Evolutionary conservation across 2,113 vertebrate genomes (phyloP).

Genomic region (Uria aalge): DNA sequence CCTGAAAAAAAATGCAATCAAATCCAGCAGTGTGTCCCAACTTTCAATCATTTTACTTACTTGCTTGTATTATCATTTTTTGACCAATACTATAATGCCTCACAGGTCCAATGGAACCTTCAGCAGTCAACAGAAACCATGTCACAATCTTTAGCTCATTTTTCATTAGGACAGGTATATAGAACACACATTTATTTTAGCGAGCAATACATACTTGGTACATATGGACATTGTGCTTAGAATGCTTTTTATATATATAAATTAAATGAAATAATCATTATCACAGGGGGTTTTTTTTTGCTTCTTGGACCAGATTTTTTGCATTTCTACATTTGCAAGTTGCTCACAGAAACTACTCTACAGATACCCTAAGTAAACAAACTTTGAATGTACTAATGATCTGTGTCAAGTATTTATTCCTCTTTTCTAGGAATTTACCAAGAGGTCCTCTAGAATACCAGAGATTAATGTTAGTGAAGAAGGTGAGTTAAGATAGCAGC

Average conservation of each 20-base stretch:
- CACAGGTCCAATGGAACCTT: neutral
- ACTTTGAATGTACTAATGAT: neutral
- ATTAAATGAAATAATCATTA: neutral
- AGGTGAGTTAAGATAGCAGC: neutral
- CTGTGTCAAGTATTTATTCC: neutral
- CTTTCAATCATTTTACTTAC: neutral
- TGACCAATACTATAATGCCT: neutral
- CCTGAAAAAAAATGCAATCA: neutral
- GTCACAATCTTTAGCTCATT: neutral
- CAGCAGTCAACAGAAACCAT: neutral
- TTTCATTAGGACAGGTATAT: neutral
- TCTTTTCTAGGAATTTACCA: neutral
- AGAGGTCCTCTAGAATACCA: neutral
- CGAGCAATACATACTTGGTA: neutral
- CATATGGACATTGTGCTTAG: neutral
- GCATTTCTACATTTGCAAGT: neutral
- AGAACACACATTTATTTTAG: neutral
- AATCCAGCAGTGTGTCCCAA: neutral
- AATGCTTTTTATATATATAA: neutral
- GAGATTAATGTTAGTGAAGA: neutral
- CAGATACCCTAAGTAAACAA: neutral
- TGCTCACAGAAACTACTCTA: neutral
- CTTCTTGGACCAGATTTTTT: neutral
- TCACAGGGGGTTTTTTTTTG: neutral
- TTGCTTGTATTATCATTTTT: neutral